Conservation (phyloP, 2,888 invertebrate genomes). For the Orthosia gothica region DNA sequence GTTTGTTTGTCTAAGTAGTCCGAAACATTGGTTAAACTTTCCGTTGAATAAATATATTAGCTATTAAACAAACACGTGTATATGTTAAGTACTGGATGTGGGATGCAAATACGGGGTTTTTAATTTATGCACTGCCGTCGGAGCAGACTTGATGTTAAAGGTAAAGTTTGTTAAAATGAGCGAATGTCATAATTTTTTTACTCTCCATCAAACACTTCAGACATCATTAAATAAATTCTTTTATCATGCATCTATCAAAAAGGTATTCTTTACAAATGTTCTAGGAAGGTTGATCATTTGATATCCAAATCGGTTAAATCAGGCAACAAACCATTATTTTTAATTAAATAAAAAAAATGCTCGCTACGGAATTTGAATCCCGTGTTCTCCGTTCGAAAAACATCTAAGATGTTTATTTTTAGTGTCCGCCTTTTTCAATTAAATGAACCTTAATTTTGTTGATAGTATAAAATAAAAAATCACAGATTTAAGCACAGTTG, state of each 20-base stretch:
- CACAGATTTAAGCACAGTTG: conserved; percentile 59
- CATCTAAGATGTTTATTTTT: conserved; percentile 65
- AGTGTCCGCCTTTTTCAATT: conserved; percentile 74
- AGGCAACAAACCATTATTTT: conserved; percentile 41
- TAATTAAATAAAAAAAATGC: conserved; percentile 35
- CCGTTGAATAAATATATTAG: conserved; percentile 53
- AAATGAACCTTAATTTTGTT: conserved; percentile 60
- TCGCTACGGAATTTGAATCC: conserved; percentile 42
- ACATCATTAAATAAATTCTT: conserved; percentile 33
- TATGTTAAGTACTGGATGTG: conserved; percentile 34
- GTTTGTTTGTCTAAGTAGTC: conserved; percentile 51
- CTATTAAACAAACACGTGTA: conserved; percentile 39
- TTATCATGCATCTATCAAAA: conserved; percentile 34
- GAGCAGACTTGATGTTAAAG: conserved; percentile 23
- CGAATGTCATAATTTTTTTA: conserved; percentile 16
- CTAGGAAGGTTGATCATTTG: conserved; percentile 62
- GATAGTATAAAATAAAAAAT: conserved; percentile 56
- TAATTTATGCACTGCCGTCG: conserved; percentile 25
- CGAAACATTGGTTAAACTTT: conserved; percentile 46
- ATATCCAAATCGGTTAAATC: conserved; percentile 34
- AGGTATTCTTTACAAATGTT: conserved; percentile 38
- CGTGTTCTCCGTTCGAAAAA: conserved; percentile 42
- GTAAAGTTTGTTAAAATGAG: conserved; percentile 15
- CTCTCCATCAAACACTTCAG: conserved; percentile 25
- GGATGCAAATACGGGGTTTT: conserved; percentile 23